A percentile compares a stretch with the other conserved stretches of the same genome.
phyloP scores from a whole-genome alignment of 2,888 invertebrate genomes.

The Prenolepis imparis region DNA sequence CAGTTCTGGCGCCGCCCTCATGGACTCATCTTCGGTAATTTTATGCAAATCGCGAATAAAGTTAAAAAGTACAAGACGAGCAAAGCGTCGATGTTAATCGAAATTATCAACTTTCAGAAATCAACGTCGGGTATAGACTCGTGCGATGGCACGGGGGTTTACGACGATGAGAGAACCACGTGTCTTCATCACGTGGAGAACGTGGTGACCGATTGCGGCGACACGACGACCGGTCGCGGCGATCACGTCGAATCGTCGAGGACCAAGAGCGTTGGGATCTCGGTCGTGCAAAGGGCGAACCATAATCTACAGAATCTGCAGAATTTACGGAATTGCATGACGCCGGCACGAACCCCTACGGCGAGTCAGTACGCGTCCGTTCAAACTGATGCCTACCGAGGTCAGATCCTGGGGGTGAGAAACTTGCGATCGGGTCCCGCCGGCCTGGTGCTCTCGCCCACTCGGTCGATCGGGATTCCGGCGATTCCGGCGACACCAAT shows the following conservation, averaged over 20 bases:
- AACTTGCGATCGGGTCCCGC: slow-evolving; percentile 73
- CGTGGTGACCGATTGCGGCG: slow-evolving; percentile 42
- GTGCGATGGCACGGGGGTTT: slow-evolving; percentile 66
- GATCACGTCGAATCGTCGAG: slow-evolving; percentile 31
- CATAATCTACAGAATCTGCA: slow-evolving; percentile 81
- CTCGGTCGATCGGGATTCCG: slow-evolving; percentile 49
- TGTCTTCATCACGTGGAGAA: slow-evolving; percentile 60
- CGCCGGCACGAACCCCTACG: slow-evolving; percentile 57
- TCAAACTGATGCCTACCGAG: slow-evolving; percentile 67
- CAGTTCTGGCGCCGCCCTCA: slow-evolving; percentile 83
- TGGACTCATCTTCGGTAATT: slow-evolving; percentile 82
- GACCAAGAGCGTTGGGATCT: slow-evolving; percentile 49
- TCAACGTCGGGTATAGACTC: slow-evolving; percentile 73
- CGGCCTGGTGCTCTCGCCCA: slow-evolving; percentile 40
- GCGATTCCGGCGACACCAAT: slow-evolving; percentile 26
- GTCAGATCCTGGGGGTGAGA: slow-evolving; percentile 83
- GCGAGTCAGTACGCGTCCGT: slow-evolving; percentile 63
- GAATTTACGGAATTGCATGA: slow-evolving; percentile 77
- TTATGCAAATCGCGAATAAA: not conserved
- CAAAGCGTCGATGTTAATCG: not conserved
- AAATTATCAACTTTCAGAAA: slow-evolving; percentile 62
- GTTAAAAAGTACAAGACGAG: too few relatives aligned
- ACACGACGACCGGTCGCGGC: slow-evolving; percentile 13
- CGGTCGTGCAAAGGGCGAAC: slow-evolving; percentile 65
- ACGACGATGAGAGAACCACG: slow-evolving; percentile 64